Base-by-base conservation (phyloP, 2,113 vertebrate genomes). In the Rhynchomys soricoides region DNA sequence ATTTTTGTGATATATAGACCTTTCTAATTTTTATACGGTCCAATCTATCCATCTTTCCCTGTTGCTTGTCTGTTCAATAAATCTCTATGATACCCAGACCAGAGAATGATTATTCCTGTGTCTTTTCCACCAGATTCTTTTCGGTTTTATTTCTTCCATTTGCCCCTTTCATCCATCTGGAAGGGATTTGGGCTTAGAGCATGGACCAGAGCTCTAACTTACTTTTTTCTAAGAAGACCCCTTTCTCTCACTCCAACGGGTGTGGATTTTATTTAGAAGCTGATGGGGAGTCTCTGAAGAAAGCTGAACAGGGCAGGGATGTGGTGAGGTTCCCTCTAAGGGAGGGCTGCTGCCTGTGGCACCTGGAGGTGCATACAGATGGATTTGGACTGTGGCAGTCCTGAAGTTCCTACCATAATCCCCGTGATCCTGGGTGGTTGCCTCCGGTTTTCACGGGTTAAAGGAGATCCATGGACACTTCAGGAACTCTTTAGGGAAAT, bases 121-220 rank as follows among this genome's bases (percentile, higher is more conserved):
- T 40, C 9, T 86, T 48, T 62, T 37, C 71, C 79, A 50, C 34
- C 81, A 91, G 52, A n/a, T 90, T 96, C 57, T 82, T 92, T 92
- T 82, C 77, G 66, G 55, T 96, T 97, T 96, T 91, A 91, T 96
- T 97, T 97, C 95, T 96, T 97, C 81, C 91, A 95, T 83, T 95
- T 96, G 96, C 97, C 94, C 97, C 96, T 97, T 96, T 64, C 26
- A 77, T 78, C 85, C 97, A 98, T 98, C 97, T 98, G 97, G 97
- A 98, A 97, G 95, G 96, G 96, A 97, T 98, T 97, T 97, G 19
- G 70, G 62, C 82, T 95, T 95, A 94, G 96, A 97, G 89, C 89
- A 96, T 93, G 86, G 96, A 59, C 92, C 95, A 96, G 91, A 97
- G 77, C 55, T 87, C 90, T 95, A 95, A 93, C 85, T 96, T 94